Evolutionary conservation across 2,888 invertebrate genomes (phyloP).

Genomic region (Heliconius charithonia): DNA sequence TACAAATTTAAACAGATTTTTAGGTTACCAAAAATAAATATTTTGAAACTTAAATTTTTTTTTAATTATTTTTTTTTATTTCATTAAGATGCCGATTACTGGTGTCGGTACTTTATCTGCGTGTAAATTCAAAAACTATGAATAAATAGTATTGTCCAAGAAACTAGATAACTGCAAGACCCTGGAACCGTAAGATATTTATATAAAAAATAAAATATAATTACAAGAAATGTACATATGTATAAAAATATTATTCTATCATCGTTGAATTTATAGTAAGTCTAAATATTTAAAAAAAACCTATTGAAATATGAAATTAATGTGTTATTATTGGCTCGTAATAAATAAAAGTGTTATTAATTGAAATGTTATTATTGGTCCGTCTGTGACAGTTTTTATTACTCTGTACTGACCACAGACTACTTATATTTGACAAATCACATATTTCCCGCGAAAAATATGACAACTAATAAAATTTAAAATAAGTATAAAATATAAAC

Average conservation of each 20-base stretch:
- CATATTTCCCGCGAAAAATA: background rate
- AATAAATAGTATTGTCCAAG: no score
- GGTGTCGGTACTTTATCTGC: background rate
- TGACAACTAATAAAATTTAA: background rate
- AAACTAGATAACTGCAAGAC: background rate
- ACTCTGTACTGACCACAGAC: background rate
- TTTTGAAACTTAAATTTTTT: no score
- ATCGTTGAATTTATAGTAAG: no score
- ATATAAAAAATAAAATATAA: background rate
- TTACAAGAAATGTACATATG: background rate
- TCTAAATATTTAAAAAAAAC: no score
- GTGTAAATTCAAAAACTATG: background rate
- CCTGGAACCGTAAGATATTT: conserved; percentile 5
- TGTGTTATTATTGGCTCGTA: background rate
- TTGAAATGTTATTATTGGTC: background rate
- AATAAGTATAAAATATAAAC: no score
- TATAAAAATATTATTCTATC: background rate
- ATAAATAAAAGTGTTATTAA: no score
- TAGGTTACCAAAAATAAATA: no score
- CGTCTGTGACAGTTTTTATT: background rate
- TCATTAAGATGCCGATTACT: no score
- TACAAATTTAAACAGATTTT: no score
- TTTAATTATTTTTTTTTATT: no score
- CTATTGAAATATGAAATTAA: no score
- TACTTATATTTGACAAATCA: background rate